Evolutionary conservation across 2,797 vertebrate genomes (phyloP).

Genomic region (Ceryle rudis): DNA sequence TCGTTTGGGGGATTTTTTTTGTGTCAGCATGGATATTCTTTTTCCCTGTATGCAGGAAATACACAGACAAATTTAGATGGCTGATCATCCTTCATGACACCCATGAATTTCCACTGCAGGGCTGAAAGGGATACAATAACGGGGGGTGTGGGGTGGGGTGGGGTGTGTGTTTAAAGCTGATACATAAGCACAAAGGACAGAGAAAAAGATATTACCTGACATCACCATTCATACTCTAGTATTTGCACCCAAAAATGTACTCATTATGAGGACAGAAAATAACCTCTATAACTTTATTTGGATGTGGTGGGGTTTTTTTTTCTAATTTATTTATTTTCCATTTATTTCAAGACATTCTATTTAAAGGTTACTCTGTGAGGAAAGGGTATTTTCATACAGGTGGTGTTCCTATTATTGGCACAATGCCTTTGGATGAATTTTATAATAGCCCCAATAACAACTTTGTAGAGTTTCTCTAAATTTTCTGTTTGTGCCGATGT

Average conservation of each 20-base stretch:
- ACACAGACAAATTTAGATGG: not conserved
- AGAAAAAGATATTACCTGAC: not conserved
- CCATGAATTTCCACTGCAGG: not conserved
- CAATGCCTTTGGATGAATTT: not conserved
- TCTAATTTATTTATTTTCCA: no score
- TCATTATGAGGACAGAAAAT: not conserved
- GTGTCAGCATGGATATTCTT: not conserved
- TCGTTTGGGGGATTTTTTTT: not conserved
- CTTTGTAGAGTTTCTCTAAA: constrained; percentile 28
- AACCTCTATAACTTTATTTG: not conserved
- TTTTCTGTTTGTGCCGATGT: constrained; percentile 39
- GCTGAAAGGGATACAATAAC: not conserved
- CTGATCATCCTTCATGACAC: not conserved
- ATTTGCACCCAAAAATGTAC: not conserved
- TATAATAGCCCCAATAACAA: constrained; percentile 1
- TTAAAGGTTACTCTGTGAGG: not conserved
- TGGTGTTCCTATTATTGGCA: not conserved
- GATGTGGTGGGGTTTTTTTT: no score
- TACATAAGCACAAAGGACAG: not conserved
- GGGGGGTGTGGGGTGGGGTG: no score
- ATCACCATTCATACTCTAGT: not conserved
- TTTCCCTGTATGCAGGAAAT: not conserved
- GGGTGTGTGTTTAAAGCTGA: no score
- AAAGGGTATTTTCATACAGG: constrained; percentile 14
- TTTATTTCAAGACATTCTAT: not conserved